A percentile compares a stretch with the other conserved stretches of the same genome.
Conservation (phyloP, 2,113 vertebrate genomes). For the Pachycephala philippinensis region DNA sequence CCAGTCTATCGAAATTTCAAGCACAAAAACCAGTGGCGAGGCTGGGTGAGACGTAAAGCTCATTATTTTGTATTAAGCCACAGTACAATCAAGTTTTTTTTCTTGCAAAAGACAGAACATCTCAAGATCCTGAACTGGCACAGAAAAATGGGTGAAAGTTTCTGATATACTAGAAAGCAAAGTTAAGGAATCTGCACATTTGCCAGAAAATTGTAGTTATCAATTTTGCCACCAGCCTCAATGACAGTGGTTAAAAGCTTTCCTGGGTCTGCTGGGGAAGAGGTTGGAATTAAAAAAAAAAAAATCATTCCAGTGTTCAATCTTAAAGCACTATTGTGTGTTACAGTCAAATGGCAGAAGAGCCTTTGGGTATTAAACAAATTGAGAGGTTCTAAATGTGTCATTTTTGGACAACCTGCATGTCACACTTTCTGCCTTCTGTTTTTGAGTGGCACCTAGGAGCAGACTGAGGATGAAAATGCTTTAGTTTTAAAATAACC, state of each 20-base stretch:
- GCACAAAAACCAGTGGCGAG: background rate
- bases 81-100: background rate
- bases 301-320: background rate
- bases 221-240: background rate
- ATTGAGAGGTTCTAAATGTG: background rate
- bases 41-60: background rate
- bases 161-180: background rate
- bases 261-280: background rate
- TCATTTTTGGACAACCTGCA: background rate
- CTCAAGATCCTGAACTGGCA: background rate
- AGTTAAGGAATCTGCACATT: background rate
- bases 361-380: background rate
- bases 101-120: background rate
- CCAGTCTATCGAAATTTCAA: background rate
- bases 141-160: background rate
- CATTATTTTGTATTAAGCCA: background rate
- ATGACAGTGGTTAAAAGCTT: background rate
- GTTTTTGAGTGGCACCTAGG: background rate
- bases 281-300: background rate
- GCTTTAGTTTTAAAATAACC: background rate
- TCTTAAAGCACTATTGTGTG: background rate
- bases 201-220: background rate
- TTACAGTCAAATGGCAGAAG: background rate
- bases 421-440: background rate
- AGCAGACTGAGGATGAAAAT: background rate